phyloP scores from a whole-genome alignment of 2,888 invertebrate species.

The Nowickia ferox region DNA sequence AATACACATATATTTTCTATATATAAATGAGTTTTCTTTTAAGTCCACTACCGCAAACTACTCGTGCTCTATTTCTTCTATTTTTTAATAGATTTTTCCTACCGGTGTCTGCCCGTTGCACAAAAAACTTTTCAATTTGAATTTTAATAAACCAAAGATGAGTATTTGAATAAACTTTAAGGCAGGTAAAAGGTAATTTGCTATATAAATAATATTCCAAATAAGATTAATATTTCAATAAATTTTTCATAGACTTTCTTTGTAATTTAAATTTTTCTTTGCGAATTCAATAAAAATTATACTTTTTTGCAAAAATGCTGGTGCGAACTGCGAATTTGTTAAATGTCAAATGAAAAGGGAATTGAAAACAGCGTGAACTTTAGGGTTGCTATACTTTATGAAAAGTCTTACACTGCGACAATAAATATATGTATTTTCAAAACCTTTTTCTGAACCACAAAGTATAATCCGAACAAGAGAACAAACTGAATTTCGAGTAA shows the following conservation, averaged over 20 bases:
- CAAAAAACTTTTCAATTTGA: constrained; percentile 6
- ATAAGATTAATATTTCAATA: constrained; percentile 24
- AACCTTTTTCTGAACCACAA: too few relatives aligned
- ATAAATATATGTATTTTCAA: too few relatives aligned
- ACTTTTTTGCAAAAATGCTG: constrained; percentile 56
- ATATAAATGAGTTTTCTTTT: constrained; percentile 46
- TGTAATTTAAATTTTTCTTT: constrained; percentile 43
- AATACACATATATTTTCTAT: constrained; percentile 37
- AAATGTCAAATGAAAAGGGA: constrained; percentile 70
- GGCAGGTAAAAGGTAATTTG: neutral
- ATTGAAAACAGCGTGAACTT: constrained; percentile 37
- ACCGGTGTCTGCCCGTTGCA: constrained; percentile 63
- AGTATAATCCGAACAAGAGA: too few relatives aligned
- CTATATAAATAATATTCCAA: constrained; percentile 18
- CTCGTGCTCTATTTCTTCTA: constrained; percentile 37
- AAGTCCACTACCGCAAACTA: constrained; percentile 40
- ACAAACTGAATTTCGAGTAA: too few relatives aligned
- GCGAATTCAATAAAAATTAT: constrained; percentile 50
- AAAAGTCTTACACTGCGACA: constrained; percentile 26
- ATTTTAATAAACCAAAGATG: neutral
- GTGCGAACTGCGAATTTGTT: constrained; percentile 44
- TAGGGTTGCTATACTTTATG: constrained; percentile 17
- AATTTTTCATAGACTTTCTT: constrained; percentile 47
- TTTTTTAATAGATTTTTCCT: constrained; percentile 37
- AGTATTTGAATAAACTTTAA: neutral